Conservation (phyloP, 2,113 vertebrate genomes). For the Thalassoma bifasciatum region DNA sequence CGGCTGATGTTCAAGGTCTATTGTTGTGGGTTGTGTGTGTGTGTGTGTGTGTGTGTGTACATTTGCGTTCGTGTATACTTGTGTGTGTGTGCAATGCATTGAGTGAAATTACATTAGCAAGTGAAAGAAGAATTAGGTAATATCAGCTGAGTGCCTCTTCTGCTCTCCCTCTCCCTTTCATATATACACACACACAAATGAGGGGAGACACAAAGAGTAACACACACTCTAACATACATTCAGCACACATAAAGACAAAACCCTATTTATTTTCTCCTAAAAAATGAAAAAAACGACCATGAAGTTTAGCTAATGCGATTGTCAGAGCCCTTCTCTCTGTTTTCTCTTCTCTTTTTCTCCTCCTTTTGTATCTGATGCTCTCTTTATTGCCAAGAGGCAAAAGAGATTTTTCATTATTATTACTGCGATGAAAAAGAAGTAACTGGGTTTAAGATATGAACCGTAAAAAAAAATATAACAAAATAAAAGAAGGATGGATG, state of each 20-base stretch:
- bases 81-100: slow-evolving; percentile 4
- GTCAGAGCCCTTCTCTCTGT: slow-evolving; percentile 16
- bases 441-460: slow-evolving; percentile 33
- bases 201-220: not conserved
- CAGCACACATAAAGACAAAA: slow-evolving; percentile 20
- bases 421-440: slow-evolving; percentile 34
- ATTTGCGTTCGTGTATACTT: too few species aligned
- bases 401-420: slow-evolving; percentile 59
- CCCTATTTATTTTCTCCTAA: slow-evolving; percentile 37
- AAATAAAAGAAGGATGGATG: not conserved
- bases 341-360: not conserved
- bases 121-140: slow-evolving; percentile 58
- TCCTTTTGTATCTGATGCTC: slow-evolving; percentile 46
- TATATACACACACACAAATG: slow-evolving; percentile 9
- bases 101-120: slow-evolving; percentile 61
- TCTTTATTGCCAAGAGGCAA: slow-evolving; percentile 52
- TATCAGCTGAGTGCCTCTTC: slow-evolving; percentile 59
- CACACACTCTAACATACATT: slow-evolving; percentile 17
- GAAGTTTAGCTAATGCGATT: slow-evolving; percentile 63
- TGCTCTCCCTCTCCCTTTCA: not conserved
- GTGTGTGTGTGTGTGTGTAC: not conserved
- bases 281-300: slow-evolving; percentile 41
- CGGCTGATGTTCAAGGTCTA: slow-evolving; percentile 28
- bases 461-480: slow-evolving; percentile 15
- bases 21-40: slow-evolving; percentile 4